Evolutionary conservation across 2,888 invertebrate species (phyloP).

Genomic region (Polydrusus cervinus): DNA sequence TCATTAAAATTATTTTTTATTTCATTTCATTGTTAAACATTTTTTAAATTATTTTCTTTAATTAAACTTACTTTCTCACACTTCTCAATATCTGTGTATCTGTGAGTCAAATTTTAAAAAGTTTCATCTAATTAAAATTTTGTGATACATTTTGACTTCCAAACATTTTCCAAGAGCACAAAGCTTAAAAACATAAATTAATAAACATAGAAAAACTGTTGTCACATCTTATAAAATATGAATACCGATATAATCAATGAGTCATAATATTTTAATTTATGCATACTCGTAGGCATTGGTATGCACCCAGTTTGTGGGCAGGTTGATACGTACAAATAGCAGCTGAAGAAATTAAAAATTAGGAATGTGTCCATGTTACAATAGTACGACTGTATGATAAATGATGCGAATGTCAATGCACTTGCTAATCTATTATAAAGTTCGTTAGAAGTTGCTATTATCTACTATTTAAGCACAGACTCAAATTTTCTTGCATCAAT

Average conservation of each 20-base stretch:
- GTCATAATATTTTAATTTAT: constrained; percentile 27
- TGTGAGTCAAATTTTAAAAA: too few relatives aligned
- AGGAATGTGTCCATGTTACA: constrained; percentile 7
- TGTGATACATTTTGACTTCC: too few relatives aligned
- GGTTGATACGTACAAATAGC: constrained; percentile 17
- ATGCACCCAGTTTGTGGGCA: constrained; percentile 27
- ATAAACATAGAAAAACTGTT: neutral
- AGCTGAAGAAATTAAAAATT: constrained; percentile 16
- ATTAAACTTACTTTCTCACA: too few relatives aligned
- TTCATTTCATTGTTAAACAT: too few relatives aligned
- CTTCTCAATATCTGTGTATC: too few relatives aligned
- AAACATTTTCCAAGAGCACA: too few relatives aligned
- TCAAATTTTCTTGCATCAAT: too few relatives aligned
- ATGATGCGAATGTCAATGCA: neutral
- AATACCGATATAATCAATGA: constrained; percentile 12
- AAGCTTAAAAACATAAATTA: constrained; percentile 4
- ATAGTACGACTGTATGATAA: neutral
- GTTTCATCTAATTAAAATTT: too few relatives aligned
- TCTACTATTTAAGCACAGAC: too few relatives aligned
- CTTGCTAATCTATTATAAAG: neutral
- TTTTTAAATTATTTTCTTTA: too few relatives aligned
- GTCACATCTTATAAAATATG: constrained; percentile 2
- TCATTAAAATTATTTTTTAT: too few relatives aligned
- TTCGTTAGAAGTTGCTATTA: neutral
- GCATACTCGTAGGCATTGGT: constrained; percentile 20